Evolutionary conservation across 2,888 invertebrate genomes (phyloP), one percentile per base, ranked within the genome.

Genomic region (Lottia gigantea): DNA sequence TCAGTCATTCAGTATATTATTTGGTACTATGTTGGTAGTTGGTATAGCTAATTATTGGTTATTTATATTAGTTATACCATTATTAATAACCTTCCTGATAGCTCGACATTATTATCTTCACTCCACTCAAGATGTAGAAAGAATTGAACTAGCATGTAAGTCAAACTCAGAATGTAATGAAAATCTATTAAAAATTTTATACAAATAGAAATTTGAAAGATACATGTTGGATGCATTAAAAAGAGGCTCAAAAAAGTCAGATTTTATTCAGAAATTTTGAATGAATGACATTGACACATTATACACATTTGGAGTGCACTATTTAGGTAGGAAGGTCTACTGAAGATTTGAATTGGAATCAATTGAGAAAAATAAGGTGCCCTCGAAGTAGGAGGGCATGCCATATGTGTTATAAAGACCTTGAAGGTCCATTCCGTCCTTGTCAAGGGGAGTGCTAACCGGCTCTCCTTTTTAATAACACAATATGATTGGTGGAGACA

Each of bases 31-130:
- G 61, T 46, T 82, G 0, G 26, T 81, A 46, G 72, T 77, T 14
- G 79, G 77, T 11, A 76, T 74, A 14, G 72, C 76, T 49, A 81
- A 81, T 74, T 80, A 78, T 72, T 83, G 82, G 83, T 71, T 82
- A 23, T 76, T 80, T 63, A 71, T 83, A 25, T 26, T 80, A 47
- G 73, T 81, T 25, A 23, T 82, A n/a, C 82, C 82, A 23, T 64
- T 81, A n/a, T n/a, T 72, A 23, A 25, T 74, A 62, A 64, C 77
- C n/a, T 78, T 82, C 64, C 14, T 79, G 23, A 70, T 71, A 65
- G 75, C 75, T 8, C 68, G 81, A 23, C 67, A 73, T 26, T 76
- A 80, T 49, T 82, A 78, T 71, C 74, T 79, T n/a, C 67, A 72
- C 26, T 76, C 82, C 11, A 81, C 81, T 62, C 74, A 77, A 47